Conservation (phyloP, 2,113 vertebrate genomes). For the Oreotragus oreotragus region DNA sequence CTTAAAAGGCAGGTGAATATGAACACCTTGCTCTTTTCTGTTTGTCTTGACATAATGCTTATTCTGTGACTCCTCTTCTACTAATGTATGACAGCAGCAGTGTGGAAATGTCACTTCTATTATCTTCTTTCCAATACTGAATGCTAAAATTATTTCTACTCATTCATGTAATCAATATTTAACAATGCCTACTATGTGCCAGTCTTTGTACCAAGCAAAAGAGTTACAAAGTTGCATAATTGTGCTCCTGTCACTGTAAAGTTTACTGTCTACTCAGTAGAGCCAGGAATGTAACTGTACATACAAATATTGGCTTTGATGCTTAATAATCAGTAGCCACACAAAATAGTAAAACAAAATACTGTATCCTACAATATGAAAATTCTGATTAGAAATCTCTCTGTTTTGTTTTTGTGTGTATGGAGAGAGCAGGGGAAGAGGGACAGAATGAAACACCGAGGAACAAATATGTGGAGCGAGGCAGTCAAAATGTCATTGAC, state of each 20-base stretch:
- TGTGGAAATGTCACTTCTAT: neutral
- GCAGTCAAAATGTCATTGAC: neutral
- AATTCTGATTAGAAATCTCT: neutral
- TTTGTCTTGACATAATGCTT: neutral
- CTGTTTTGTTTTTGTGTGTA: neutral
- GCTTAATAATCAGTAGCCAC: neutral
- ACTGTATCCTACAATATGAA: neutral
- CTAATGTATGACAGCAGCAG: neutral
- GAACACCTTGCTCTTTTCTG: neutral
- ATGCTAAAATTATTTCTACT: neutral
- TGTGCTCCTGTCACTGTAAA: neutral
- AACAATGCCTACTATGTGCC: neutral
- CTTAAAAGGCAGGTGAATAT: neutral
- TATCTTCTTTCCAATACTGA: neutral
- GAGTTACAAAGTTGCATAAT: neutral
- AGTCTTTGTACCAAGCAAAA: neutral
- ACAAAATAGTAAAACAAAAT: neutral
- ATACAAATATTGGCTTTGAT: neutral
- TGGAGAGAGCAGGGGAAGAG: neutral
- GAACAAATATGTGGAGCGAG: rapidly evolving
- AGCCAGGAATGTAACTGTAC: neutral
- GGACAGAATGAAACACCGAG: neutral
- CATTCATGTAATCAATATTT: neutral
- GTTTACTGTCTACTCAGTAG: neutral
- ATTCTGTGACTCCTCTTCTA: neutral